These are phyloP conservation scores for Lipophrys pholis DNA, from an alignment of 2,113 vertebrate genomes.

Conservation along the genomic window DNA sequence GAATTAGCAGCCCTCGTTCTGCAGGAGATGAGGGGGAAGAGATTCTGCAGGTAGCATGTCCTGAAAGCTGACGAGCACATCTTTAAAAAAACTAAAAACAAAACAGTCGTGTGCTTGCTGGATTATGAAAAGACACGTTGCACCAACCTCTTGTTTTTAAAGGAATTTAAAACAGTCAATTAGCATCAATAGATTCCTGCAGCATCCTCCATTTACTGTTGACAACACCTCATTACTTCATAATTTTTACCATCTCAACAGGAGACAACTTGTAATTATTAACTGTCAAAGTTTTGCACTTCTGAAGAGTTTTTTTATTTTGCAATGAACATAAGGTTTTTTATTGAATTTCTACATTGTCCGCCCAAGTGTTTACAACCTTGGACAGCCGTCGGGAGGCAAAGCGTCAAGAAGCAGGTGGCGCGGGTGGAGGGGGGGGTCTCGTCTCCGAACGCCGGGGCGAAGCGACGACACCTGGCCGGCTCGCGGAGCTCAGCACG, in stretches of 20 bases:
- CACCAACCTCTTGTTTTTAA: no score
- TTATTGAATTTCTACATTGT: background rate
- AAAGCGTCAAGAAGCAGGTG: conserved; percentile 47
- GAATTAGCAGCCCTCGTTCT: conserved; percentile 32
- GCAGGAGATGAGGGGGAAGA: background rate
- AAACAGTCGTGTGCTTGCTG: no score
- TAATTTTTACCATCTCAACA: conserved; percentile 13
- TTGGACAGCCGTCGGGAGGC: conserved; percentile 9
- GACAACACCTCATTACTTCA: conserved; percentile 45
- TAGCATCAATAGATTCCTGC: background rate
- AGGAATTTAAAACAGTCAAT: no score
- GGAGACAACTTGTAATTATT: conserved; percentile 52
- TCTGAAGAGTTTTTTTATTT: no score
- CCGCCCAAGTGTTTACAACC: conserved; percentile 24
- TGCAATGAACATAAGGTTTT: no score
- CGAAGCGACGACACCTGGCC: conserved; percentile 69
- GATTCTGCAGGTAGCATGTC: conserved; percentile 35
- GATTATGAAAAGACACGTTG: no score
- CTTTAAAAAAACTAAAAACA: background rate
- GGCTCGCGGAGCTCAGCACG: conserved; percentile 54
- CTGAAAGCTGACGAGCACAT: conserved; percentile 10
- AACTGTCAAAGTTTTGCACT: background rate
- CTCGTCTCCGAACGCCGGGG: conserved; percentile 56
- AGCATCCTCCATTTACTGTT: background rate
- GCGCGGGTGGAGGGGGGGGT: conserved; percentile 50